A percentile compares a stretch with the other conserved stretches of the same genome.
phyloP scores from a whole-genome alignment of 2,888 invertebrate species.

The Calameuta idolon region DNA sequence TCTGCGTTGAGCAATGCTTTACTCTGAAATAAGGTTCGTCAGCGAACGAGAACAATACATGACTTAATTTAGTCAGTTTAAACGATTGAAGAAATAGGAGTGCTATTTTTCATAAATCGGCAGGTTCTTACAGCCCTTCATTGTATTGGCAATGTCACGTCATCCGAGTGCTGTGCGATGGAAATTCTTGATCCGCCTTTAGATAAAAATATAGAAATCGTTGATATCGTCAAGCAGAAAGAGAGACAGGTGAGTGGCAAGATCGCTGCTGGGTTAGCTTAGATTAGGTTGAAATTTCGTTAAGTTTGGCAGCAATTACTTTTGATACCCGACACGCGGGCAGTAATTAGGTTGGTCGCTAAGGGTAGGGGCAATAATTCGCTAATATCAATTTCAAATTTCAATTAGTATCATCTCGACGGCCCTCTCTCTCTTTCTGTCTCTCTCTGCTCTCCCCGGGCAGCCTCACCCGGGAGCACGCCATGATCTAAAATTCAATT shows the following conservation, averaged over 20 bases:
- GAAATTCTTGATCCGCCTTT: background rate
- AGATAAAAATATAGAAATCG: background rate
- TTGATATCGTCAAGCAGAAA: background rate
- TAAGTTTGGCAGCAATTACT: constrained; percentile 66
- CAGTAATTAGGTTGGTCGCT: constrained; percentile 54
- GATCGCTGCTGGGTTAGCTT: background rate
- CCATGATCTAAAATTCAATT: constrained; percentile 67
- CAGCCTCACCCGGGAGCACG: constrained; percentile 56
- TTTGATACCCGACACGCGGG: constrained; percentile 65
- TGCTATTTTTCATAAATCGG: background rate
- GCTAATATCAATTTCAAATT: constrained; percentile 68
- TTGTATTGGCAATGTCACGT: background rate
- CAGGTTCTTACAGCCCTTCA: background rate
- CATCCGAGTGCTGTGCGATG: background rate
- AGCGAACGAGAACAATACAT: too few species aligned
- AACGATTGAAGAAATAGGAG: background rate
- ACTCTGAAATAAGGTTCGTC: background rate
- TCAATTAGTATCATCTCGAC: constrained; percentile 67
- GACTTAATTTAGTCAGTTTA: too few species aligned
- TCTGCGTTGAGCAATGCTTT: background rate
- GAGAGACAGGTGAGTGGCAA: background rate
- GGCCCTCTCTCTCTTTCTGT: constrained; percentile 38
- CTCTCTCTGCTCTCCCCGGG: constrained; percentile 39
- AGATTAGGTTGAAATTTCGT: constrained; percentile 51
- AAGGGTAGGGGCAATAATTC: constrained; percentile 63